Percentiles rank a stretch among this genome's conserved stretches.
These are phyloP conservation scores for Argentina silus DNA, from an alignment of 2,797 vertebrate genomes.

Conservation along the genomic window DNA sequence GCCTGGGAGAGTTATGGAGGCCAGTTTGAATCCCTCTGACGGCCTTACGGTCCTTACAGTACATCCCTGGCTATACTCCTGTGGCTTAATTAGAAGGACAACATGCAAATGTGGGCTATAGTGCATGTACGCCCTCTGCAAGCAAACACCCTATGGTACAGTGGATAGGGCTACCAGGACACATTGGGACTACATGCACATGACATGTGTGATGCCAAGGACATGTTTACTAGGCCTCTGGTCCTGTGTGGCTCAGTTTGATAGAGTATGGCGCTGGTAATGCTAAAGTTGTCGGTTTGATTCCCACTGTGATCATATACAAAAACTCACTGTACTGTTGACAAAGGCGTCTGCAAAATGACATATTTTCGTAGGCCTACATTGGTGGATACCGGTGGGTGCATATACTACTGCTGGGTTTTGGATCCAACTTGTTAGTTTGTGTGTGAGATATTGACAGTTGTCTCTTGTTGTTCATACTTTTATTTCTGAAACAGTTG, in stretches of 20 bases:
- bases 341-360: too few species aligned
- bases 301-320: too few species aligned
- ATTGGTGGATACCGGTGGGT: too few species aligned
- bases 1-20: constrained; percentile 39
- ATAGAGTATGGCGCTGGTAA: too few species aligned
- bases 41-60: constrained; percentile 32
- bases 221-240: too few species aligned
- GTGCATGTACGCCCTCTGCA: constrained; percentile 14
- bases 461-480: neutral
- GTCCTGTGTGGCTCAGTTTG: too few species aligned
- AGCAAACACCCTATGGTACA: constrained; percentile 14
- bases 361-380: too few species aligned
- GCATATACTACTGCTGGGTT: too few species aligned
- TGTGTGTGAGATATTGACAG: neutral
- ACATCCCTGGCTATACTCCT: constrained; percentile 40
- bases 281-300: too few species aligned
- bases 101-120: constrained; percentile 48
- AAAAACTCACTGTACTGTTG: too few species aligned
- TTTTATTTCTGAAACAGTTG: neutral
- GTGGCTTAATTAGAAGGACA: constrained; percentile 53
- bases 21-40: constrained; percentile 38
- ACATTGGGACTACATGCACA: neutral
- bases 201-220: neutral
- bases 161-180: neutral
- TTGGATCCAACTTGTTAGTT: neutral